Percentiles rank a stretch among this genome's conserved stretches.
Evolutionary conservation across 2,888 invertebrate species (phyloP).

Genomic region (Caradrina clavipalpis): DNA sequence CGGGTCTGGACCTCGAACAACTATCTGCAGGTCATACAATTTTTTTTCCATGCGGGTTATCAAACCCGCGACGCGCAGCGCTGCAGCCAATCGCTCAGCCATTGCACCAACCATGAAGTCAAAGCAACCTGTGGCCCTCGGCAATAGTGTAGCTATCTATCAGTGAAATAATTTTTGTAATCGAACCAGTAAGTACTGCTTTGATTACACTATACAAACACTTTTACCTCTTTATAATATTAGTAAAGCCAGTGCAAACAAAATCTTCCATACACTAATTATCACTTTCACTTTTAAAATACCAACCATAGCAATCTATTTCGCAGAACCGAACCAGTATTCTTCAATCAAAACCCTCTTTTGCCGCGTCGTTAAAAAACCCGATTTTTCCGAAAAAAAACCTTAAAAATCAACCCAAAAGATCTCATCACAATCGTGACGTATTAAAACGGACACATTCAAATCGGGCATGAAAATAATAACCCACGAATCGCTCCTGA

Average conservation of each 20-base stretch:
- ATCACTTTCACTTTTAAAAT: conserved; percentile 5
- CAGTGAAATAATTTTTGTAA: too few species aligned
- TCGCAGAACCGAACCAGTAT: conserved; percentile 15
- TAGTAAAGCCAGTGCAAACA: background rate
- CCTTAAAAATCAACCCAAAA: conserved; percentile 39
- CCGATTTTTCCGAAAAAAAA: conserved; percentile 7
- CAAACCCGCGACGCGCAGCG: too few species aligned
- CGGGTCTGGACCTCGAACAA: too few species aligned
- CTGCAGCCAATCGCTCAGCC: too few species aligned
- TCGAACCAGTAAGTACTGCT: too few species aligned
- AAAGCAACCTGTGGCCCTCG: too few species aligned
- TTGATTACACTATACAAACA: too few species aligned
- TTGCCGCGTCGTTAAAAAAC: conserved; percentile 38
- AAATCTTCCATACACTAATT: conserved; percentile 14
- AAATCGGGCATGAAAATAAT: conserved; percentile 79
- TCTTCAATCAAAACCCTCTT: conserved; percentile 39
- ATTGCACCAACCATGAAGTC: too few species aligned
- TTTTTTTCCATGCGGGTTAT: too few species aligned
- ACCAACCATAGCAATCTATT: conserved; percentile 24
- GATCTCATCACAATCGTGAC: conserved; percentile 60
- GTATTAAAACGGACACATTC: conserved; percentile 67
- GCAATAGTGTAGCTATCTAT: too few species aligned
- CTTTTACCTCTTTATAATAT: too few species aligned
- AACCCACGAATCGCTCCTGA: conserved; percentile 73
- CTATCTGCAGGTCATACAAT: too few species aligned